These are phyloP conservation scores for Urocynchramus pylzowi DNA, from an alignment of 2,113 vertebrate genomes.

Conservation along the genomic window DNA sequence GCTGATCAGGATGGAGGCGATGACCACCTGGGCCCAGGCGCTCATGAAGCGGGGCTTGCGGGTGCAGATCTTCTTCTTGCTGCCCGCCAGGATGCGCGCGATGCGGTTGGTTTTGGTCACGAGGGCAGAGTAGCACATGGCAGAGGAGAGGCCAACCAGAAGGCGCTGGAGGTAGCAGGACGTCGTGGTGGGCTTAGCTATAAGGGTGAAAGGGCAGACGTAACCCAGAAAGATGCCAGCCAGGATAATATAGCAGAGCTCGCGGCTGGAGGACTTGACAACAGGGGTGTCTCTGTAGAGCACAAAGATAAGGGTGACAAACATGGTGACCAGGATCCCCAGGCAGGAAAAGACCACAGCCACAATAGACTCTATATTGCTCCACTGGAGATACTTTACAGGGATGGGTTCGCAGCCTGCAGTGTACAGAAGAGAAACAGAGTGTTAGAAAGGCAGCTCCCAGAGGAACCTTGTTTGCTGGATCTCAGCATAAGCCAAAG, in stretches of 20 bases:
- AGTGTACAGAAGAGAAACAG: constrained; percentile 49
- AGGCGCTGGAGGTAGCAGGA: constrained; percentile 97
- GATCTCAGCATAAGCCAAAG: neutral
- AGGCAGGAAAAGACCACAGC: constrained; percentile 95
- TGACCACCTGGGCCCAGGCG: constrained; percentile 95
- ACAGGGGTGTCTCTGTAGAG: constrained; percentile 97
- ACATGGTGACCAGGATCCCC: constrained; percentile 95
- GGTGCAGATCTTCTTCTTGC: constrained; percentile 99
- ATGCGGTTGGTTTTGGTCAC: constrained; percentile 99
- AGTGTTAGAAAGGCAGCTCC: neutral
- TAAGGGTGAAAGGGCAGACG: constrained; percentile 94
- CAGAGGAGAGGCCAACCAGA: constrained; percentile 92
- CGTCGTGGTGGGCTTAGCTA: constrained; percentile 87
- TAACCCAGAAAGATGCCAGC: constrained; percentile 97
- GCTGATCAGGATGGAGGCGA: constrained; percentile 91
- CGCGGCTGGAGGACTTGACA: constrained; percentile 96
- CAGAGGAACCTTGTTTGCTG: neutral
- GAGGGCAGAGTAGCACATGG: constrained; percentile 97
- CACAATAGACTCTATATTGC: constrained; percentile 92
- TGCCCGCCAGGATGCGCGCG: constrained; percentile 95
- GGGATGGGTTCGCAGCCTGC: constrained; percentile 88
- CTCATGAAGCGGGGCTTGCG: constrained; percentile 97
- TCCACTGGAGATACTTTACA: constrained; percentile 92
- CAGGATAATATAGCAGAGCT: constrained; percentile 97
- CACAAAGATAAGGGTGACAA: constrained; percentile 96